A percentile compares a stretch with the other conserved stretches of the same genome.
Conservation (phyloP, 64 coral and sea anemone genomes). For the Exaiptasia diaphana region DNA sequence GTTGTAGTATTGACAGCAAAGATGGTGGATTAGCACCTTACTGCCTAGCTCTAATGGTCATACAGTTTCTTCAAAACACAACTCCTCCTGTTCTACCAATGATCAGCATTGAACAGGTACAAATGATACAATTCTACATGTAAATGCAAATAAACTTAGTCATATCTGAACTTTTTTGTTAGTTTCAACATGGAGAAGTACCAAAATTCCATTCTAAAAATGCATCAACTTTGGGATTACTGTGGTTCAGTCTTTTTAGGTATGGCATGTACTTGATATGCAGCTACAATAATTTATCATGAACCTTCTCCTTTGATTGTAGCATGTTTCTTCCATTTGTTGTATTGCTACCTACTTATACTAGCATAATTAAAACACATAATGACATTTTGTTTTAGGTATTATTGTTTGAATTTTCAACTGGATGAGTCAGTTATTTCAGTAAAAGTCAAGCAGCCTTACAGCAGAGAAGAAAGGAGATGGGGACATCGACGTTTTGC, state of each 20-base stretch:
- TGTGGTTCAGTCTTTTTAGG: conserved; percentile 83
- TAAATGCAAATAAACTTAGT: not conserved
- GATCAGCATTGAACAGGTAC: not conserved
- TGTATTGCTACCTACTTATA: too few species aligned
- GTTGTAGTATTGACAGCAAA: conserved; percentile 60
- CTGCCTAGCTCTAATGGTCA: conserved; percentile 68
- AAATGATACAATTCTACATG: not conserved
- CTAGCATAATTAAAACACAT: too few species aligned
- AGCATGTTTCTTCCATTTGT: too few species aligned
- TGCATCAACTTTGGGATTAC: conserved; percentile 32
- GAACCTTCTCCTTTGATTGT: not conserved
- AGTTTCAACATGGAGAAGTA: not conserved
- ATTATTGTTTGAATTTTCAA: conserved; percentile 77
- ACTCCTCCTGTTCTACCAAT: conserved; percentile 63
- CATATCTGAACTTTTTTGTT: not conserved
- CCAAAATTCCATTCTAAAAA: not conserved
- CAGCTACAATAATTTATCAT: not conserved
- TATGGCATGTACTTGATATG: not conserved
- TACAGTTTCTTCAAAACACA: conserved; percentile 72
- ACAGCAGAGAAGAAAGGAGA: conserved; percentile 49
- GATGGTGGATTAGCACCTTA: conserved; percentile 74
- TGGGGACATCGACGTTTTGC: conserved; percentile 73
- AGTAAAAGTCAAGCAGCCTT: conserved; percentile 52
- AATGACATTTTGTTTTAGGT: conserved; percentile 52
- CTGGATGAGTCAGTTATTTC: conserved; percentile 58